A percentile compares a stretch with the other conserved stretches of the same genome.
phyloP scores from a whole-genome alignment of 2,113 vertebrate species.

The Siphamia tubifer region DNA sequence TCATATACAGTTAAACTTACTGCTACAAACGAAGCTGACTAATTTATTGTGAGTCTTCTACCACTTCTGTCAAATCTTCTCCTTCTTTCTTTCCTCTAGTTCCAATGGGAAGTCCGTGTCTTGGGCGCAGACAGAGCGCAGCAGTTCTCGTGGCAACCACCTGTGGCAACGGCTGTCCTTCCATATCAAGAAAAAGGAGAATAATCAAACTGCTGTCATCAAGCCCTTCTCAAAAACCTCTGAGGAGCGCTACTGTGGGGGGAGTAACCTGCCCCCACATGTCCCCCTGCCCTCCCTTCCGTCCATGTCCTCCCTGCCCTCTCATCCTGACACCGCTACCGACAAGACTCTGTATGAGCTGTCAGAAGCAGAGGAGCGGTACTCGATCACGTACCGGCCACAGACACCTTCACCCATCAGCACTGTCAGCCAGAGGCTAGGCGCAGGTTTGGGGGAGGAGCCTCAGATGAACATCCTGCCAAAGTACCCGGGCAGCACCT shows the following conservation, averaged over 20 bases:
- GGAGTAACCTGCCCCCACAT: constrained; percentile 66
- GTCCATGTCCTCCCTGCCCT: constrained; percentile 65
- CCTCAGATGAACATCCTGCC: constrained; percentile 83
- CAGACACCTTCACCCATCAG: constrained; percentile 94
- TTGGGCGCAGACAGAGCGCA: constrained; percentile 94
- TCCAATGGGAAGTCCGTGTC: constrained; percentile 97
- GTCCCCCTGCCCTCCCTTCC: constrained; percentile 67
- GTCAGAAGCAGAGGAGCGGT: constrained; percentile 86
- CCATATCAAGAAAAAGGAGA: constrained; percentile 98
- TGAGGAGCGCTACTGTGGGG: constrained; percentile 81
- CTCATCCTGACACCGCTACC: constrained; percentile 78
- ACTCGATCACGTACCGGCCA: constrained; percentile 81
- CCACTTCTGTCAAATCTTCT: not conserved
- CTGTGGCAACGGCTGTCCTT: constrained; percentile 96
- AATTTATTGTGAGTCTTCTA: no score
- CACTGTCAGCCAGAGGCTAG: constrained; percentile 87
- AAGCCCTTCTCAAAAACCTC: constrained; percentile 94
- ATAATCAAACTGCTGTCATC: constrained; percentile 96
- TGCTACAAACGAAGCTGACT: no score
- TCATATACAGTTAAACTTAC: no score
- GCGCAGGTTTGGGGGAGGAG: constrained; percentile 78
- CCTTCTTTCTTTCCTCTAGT: constrained; percentile 68
- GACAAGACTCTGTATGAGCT: constrained; percentile 88
- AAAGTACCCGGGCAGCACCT: constrained; percentile 82
- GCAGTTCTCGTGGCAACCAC: constrained; percentile 89